Percentiles rank a stretch among this genome's conserved stretches.
These are phyloP conservation scores for Mus caroli DNA, from an alignment of 2,797 vertebrate species.

Conservation along the genomic window DNA sequence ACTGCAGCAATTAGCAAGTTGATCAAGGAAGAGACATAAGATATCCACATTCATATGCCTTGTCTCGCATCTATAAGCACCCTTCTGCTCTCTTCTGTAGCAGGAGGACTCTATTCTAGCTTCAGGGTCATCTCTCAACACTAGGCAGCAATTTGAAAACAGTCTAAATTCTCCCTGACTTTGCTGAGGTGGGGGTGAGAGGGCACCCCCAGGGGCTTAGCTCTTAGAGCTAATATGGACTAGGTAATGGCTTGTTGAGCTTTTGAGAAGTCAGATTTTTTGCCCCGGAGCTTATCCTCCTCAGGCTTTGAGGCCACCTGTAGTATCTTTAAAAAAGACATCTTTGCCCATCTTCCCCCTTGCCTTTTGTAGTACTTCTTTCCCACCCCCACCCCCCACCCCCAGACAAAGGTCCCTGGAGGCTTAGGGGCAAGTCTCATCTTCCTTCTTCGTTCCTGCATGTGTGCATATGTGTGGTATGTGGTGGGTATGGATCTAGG, in stretches of 20 bases:
- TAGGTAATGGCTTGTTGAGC: background rate
- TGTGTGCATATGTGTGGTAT: background rate
- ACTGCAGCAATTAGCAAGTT: slow-evolving; percentile 32
- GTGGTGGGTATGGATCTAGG: background rate
- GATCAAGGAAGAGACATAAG: slow-evolving; percentile 34
- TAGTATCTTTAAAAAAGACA: slow-evolving; percentile 3
- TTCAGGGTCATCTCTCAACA: slow-evolving; percentile 19
- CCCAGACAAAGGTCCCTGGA: slow-evolving; percentile 11
- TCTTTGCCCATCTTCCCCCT: slow-evolving; percentile 22
- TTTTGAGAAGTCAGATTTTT: background rate
- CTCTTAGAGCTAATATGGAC: background rate
- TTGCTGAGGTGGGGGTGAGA: background rate
- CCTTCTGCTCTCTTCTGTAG: slow-evolving; percentile 14
- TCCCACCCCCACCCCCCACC: background rate
- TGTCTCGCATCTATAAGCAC: background rate
- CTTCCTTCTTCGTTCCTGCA: background rate
- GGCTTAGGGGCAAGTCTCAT: background rate
- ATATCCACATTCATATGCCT: background rate
- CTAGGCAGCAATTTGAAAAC: slow-evolving; percentile 42
- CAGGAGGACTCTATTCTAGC: background rate
- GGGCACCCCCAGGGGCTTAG: background rate
- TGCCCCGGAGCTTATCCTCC: background rate
- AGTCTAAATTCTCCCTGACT: background rate
- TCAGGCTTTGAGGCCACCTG: background rate
- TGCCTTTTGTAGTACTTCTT: background rate